Conservation (phyloP, 2,888 invertebrate species). For the Conus canariensis region DNA sequence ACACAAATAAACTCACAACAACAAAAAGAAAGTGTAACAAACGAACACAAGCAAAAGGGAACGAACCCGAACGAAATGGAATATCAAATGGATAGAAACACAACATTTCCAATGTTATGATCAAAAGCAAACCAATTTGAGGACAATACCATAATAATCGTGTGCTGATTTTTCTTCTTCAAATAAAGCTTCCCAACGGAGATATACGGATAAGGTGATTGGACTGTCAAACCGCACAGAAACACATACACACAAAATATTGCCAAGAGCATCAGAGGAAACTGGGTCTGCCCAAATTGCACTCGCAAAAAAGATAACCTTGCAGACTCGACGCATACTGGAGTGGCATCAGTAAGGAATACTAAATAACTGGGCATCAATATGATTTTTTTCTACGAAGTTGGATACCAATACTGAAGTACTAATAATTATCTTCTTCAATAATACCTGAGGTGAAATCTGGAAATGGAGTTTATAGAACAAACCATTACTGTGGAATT, state of each 20-base stretch:
- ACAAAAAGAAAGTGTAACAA: too few species aligned
- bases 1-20: neutral
- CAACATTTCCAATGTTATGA: neutral
- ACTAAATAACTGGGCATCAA: neutral
- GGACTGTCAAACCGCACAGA: neutral
- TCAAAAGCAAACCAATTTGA: neutral
- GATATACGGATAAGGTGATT: neutral
- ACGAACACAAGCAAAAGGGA: too few species aligned
- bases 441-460: conserved; percentile 39
- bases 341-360: neutral
- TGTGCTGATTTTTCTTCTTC: neutral
- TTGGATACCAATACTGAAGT: conserved; percentile 44
- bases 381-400: conserved; percentile 23
- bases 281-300: conserved; percentile 41
- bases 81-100: neutral
- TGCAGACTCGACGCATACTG: neutral
- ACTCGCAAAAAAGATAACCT: conserved; percentile 42
- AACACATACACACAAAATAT: neutral
- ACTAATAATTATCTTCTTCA: conserved; percentile 24
- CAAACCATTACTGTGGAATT: neutral
- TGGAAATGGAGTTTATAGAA: conserved; percentile 30
- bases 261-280: neutral
- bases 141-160: neutral
- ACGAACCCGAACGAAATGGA: neutral
- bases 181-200: neutral